A percentile compares a stretch with the other conserved stretches of the same genome.
Evolutionary conservation across 1,140 invertebrate species (phyloP).

Genomic region (Gerris buenoi): DNA sequence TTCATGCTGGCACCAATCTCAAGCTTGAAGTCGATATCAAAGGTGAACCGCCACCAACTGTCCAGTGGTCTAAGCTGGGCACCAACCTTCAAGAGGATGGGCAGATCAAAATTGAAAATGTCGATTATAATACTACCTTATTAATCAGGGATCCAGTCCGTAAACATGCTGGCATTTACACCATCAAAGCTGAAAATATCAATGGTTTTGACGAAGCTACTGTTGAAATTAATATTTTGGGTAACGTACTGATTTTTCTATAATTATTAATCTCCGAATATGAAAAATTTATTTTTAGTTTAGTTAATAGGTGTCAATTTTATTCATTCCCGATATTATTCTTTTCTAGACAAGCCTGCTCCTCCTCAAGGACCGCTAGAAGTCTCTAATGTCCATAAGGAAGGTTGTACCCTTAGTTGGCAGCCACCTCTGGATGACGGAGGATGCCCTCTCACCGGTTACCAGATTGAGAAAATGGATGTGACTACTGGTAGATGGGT

Average conservation of each 20-base stretch:
- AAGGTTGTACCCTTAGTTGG: slow-evolving; percentile 90
- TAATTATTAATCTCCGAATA: too few relatives aligned
- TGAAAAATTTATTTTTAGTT: too few relatives aligned
- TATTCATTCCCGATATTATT: slow-evolving; percentile 13
- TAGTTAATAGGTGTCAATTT: not conserved
- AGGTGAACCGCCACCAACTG: slow-evolving; percentile 85
- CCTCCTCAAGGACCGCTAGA: slow-evolving; percentile 88
- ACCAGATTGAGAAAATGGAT: slow-evolving; percentile 87
- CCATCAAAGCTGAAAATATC: slow-evolving; percentile 76
- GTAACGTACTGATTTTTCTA: too few relatives aligned
- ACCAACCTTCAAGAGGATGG: slow-evolving; percentile 43
- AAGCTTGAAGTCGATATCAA: slow-evolving; percentile 87
- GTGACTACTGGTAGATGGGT: slow-evolving; percentile 70
- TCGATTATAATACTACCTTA: slow-evolving; percentile 84
- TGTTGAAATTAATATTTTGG: slow-evolving; percentile 83
- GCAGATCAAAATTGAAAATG: slow-evolving; percentile 66
- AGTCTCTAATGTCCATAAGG: slow-evolving; percentile 82
- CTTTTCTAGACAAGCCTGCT: slow-evolving; percentile 66
- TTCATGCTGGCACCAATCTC: slow-evolving; percentile 78
- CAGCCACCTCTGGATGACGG: slow-evolving; percentile 90
- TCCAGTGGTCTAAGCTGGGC: slow-evolving; percentile 71
- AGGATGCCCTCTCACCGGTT: slow-evolving; percentile 76
- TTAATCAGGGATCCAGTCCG: slow-evolving; percentile 62
- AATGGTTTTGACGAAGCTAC: slow-evolving; percentile 87
- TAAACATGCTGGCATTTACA: slow-evolving; percentile 79